Base-by-base conservation (phyloP, 2,113 vertebrate species). In the Parotia lawesii region DNA sequence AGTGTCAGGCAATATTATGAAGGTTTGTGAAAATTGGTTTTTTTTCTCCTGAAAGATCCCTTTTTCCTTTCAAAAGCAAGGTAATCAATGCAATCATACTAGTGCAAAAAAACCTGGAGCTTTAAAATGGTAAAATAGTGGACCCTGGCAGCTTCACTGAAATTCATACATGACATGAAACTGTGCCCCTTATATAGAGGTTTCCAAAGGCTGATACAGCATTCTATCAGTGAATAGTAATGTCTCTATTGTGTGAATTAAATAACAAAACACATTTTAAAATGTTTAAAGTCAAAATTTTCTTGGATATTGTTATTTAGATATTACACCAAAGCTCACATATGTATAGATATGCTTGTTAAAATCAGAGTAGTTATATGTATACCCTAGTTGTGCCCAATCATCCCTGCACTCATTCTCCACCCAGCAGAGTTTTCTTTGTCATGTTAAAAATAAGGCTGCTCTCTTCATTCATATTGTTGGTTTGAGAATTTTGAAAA, bases 351-450 rank as follows among this genome's bases (percentile, higher is more conserved):
- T 10, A 48, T 11, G 2, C 6, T 25, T 45, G 48, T 40, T 67
- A 79, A 87, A 89, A 76, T 20, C 18, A 57, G 18, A 50, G n/a
- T 40, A 35, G 21, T 35, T 61, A 6, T 24, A 57, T 17, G 5
- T 18, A 24, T n/a, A 19, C 69, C 6, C 3, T 37, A 33, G 7
- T 44, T 2, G 0, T 57, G 15, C 38, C 37, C 3, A 72, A 14
- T 35, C 33, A 38, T 25, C 6, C 10, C 5, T 2, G 1, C 6
- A 33, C 6, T 29, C 5, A 7, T 6, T 22, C 17, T 28, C 9
- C 14, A 64, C 10, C 7, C 45, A 84, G 16, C 3, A 9, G 53
- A 78, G 5, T 12, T 82, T 64, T 77, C 86, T 64, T 80, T 61
- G 33, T 72, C 40, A 28, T 2, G 0, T 35, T 89, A 40, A 44